Conservation (phyloP, 2,113 vertebrate species). For the Redunca redunca region DNA sequence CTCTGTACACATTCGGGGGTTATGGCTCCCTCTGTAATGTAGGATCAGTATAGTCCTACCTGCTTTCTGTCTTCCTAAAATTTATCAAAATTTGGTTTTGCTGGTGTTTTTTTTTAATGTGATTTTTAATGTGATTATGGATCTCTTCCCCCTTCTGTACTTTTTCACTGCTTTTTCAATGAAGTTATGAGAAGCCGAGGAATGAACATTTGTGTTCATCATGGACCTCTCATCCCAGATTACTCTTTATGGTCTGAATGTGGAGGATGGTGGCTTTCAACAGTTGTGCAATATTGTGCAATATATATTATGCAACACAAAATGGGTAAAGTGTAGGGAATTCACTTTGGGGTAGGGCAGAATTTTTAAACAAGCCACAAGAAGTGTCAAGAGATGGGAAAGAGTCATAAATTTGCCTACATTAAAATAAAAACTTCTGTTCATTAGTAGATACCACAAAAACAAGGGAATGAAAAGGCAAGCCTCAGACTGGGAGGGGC, state of each 20-base stretch:
- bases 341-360: not conserved
- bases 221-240: not conserved
- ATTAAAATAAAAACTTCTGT: not conserved
- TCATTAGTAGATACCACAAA: not conserved
- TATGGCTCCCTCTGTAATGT: not conserved
- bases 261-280: not conserved
- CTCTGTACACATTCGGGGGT: not conserved
- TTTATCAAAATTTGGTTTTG: not conserved
- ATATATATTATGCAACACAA: not conserved
- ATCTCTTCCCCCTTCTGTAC: no score
- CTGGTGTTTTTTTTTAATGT: not conserved
- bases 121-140: not conserved
- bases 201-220: not conserved
- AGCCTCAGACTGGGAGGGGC: not conserved
- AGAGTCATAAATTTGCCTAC: not conserved
- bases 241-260: not conserved
- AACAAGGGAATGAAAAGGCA: not conserved
- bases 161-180: not conserved
- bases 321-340: not conserved
- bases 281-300: not conserved
- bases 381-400: not conserved
- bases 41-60: not conserved
- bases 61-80: not conserved
- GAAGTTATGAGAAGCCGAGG: not conserved
- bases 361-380: constrained; percentile 13